Percentiles rank a stretch among this genome's conserved stretches.
Conservation (phyloP, 2,797 vertebrate genomes). For the Anabacerthia variegaticeps region DNA sequence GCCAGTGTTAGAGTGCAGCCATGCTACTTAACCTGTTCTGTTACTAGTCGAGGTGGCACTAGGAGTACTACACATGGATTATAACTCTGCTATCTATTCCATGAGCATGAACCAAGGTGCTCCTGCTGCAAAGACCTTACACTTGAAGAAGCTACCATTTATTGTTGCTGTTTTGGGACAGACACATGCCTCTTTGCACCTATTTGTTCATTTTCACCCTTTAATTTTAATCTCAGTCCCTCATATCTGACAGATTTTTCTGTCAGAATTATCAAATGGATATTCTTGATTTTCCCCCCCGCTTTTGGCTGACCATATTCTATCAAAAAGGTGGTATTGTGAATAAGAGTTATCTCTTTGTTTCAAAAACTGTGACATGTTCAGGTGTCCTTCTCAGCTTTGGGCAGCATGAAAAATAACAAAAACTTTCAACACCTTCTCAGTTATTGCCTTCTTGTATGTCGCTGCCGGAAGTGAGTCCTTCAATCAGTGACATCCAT, state of each 20-base stretch:
- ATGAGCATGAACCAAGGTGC: neutral
- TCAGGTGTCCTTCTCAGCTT: neutral
- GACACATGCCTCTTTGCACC: neutral
- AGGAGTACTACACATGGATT: neutral
- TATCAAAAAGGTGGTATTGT: neutral
- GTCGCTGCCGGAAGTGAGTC: neutral
- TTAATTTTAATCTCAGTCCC: neutral
- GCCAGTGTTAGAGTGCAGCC: neutral
- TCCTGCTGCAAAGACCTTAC: neutral
- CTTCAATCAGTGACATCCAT: neutral
- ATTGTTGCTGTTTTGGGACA: neutral
- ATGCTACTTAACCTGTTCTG: neutral
- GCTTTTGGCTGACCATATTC: neutral
- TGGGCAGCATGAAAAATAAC: neutral
- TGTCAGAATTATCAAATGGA: neutral
- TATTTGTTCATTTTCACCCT: neutral
- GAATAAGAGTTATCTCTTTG: neutral
- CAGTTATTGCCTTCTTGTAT: neutral
- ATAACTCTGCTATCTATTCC: neutral
- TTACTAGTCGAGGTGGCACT: neutral
- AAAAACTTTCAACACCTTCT: neutral
- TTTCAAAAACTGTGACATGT: neutral
- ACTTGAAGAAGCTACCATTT: neutral
- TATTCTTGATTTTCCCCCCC: neutral
- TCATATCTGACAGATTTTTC: neutral